Base-by-base conservation (phyloP, 1,140 invertebrate species). In the Eumeta japonica region DNA sequence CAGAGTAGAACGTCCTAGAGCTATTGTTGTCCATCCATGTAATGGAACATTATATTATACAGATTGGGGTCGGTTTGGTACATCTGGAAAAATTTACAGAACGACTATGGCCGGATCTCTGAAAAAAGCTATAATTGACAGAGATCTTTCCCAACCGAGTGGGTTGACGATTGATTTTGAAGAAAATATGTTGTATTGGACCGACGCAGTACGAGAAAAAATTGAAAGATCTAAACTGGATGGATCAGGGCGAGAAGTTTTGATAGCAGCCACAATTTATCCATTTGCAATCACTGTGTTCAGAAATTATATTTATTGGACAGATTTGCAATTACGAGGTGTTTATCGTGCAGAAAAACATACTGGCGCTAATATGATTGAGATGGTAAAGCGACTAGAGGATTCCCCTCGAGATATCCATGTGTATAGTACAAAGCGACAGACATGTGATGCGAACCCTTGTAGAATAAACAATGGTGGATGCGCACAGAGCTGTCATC, bases 311-410 rank as follows among this genome's bases (percentile, higher is more conserved):
- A 95, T 99, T 32, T 99, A 97, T 65, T 97, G 96, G 93, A 98
- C 95, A 0, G 97, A 99, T 71, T 79, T 98, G 19, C 94, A 95
- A 59, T 63, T 97, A 0, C 77, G 92, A 15, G 95, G 95, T 1
- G 92, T 99, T 0, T 98, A 96, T 55, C 76, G 95, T 36, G 95
- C 95, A 0, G 93, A 98, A 54, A 99, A 98, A 68, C 90, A 97
- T 49, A 98, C 95, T 0, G 96, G 97, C 3, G 89, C 89, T 2
- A 89, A 94, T 49, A 92, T 95, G 83, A 81, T 94, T 4, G 92
- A 95, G 61, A 87, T 99, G 78, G 92, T 96, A 0, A 92, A 93
- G 62, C 81, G 92, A 5, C 72, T 96, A 10, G 94, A 92, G 60
- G 90, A 94, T 62, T 91, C 87, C 2, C 90, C 94, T 1, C 76